These are phyloP conservation scores for Morphnarchus princeps DNA, from an alignment of 2,113 vertebrate species.

Conservation along the genomic window DNA sequence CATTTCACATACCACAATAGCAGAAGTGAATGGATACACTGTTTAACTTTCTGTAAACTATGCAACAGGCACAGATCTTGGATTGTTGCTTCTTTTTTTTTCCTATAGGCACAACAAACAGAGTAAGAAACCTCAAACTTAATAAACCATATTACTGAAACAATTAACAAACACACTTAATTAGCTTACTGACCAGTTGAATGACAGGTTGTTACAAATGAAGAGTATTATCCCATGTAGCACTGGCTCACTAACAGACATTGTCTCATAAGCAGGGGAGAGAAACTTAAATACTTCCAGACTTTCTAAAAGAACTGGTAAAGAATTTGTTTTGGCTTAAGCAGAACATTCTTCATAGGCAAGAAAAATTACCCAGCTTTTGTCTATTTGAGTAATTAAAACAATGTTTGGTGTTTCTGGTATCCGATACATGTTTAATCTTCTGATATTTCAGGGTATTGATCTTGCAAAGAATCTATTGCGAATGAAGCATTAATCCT, in stretches of 20 bases:
- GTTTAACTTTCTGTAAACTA: conserved; percentile 46
- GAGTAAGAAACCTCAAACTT: conserved; percentile 7
- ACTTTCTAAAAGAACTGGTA: conserved; percentile 76
- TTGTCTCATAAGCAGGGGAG: conserved; percentile 68
- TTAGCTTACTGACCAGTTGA: conserved; percentile 16
- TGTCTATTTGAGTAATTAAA: conserved; percentile 79
- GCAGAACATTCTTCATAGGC: conserved; percentile 73
- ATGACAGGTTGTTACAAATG: conserved; percentile 35
- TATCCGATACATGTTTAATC: conserved; percentile 72
- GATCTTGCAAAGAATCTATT: conserved; percentile 71
- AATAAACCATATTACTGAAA: conserved; percentile 8
- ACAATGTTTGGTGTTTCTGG: conserved; percentile 67
- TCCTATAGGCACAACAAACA: neutral
- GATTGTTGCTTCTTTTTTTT: neutral
- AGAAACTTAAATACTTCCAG: conserved; percentile 79
- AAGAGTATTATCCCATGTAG: conserved; percentile 6
- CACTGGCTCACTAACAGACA: conserved; percentile 66
- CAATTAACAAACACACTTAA: conserved; percentile 26
- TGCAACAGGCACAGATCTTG: conserved; percentile 36
- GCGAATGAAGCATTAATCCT: conserved; percentile 63
- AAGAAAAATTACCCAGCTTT: conserved; percentile 70
- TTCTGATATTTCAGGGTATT: conserved; percentile 76
- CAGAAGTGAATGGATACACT: conserved; percentile 49
- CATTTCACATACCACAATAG: conserved; percentile 47
- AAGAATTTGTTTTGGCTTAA: conserved; percentile 81